Percentiles rank a stretch among this genome's conserved stretches.
phyloP scores from a whole-genome alignment of 1,140 invertebrate species.

The Danaus plexippus region DNA sequence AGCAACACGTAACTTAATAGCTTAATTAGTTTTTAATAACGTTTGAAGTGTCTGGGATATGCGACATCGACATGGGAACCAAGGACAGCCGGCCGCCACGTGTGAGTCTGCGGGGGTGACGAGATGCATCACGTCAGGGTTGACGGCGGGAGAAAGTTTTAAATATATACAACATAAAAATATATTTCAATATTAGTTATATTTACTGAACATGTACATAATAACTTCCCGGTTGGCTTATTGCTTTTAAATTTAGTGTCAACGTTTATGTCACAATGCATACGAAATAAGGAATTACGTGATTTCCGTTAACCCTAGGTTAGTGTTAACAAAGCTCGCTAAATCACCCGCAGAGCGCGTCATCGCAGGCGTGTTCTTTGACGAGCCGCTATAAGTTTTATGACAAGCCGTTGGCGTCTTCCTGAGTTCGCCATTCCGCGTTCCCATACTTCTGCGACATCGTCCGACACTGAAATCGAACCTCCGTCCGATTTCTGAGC shows the following conservation, averaged over 20 bases:
- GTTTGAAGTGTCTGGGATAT: slow-evolving; percentile 6
- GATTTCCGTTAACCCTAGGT: slow-evolving; percentile 35
- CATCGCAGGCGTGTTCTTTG: slow-evolving; percentile 37
- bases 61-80: slow-evolving; percentile 17
- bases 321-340: slow-evolving; percentile 44
- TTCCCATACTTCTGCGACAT: slow-evolving; percentile 15
- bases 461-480: slow-evolving; percentile 12
- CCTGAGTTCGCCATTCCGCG: slow-evolving; percentile 25
- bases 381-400: slow-evolving; percentile 39
- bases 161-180: too few relatives aligned
- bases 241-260: too few relatives aligned
- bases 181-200: too few relatives aligned
- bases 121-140: slow-evolving; percentile 16
- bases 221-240: too few relatives aligned
- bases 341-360: slow-evolving; percentile 58
- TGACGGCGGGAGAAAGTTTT: slow-evolving; percentile 9
- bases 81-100: slow-evolving; percentile 20
- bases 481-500: slow-evolving; percentile 15
- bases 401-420: slow-evolving; percentile 41
- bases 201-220: too few relatives aligned
- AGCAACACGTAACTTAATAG: slow-evolving; percentile 7
- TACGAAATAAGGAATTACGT: background rate
- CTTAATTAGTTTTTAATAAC: slow-evolving; percentile 19
- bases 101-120: slow-evolving; percentile 16
- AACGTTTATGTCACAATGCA: background rate